Conservation (phyloP, 2,113 vertebrate species). For the Oryzias celebensis region DNA sequence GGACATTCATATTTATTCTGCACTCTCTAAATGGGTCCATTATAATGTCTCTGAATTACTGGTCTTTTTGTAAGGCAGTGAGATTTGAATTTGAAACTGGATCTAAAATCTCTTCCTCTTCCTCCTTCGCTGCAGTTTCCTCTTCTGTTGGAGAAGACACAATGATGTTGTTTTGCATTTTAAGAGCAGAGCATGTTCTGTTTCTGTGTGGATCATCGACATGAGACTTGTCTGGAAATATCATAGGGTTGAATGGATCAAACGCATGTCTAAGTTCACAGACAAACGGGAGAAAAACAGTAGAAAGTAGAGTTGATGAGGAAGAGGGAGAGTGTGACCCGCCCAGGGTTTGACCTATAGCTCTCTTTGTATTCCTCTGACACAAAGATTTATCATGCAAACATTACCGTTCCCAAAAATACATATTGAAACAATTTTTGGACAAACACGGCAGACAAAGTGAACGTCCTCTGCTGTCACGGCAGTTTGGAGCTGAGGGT, state of each 20-base stretch:
- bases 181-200: neutral
- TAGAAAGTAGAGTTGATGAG: conserved; percentile 40
- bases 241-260: neutral
- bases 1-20: too few species aligned
- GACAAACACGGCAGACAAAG: conserved; percentile 77
- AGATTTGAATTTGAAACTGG: conserved; percentile 3
- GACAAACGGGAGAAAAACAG: conserved; percentile 57
- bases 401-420: conserved; percentile 78
- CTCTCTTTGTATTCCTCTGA: conserved; percentile 71
- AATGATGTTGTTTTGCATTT: conserved; percentile 18
- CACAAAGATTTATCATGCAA: conserved; percentile 79
- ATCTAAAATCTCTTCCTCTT: conserved; percentile 4
- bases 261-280: conserved; percentile 47
- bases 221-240: conserved; percentile 4
- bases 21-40: too few species aligned
- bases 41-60: neutral
- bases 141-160: conserved; percentile 20
- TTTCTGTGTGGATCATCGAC: neutral
- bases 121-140: conserved; percentile 13
- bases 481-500: conserved; percentile 56
- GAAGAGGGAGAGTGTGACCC: conserved; percentile 44
- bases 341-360: conserved; percentile 68
- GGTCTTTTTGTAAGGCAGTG: neutral
- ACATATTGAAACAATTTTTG: conserved; percentile 80
- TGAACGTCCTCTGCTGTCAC: conserved; percentile 64